Percentiles rank a stretch among this genome's conserved stretches.
These are phyloP conservation scores for Serinus canaria DNA, from an alignment of 2,113 vertebrate genomes.

Conservation along the genomic window DNA sequence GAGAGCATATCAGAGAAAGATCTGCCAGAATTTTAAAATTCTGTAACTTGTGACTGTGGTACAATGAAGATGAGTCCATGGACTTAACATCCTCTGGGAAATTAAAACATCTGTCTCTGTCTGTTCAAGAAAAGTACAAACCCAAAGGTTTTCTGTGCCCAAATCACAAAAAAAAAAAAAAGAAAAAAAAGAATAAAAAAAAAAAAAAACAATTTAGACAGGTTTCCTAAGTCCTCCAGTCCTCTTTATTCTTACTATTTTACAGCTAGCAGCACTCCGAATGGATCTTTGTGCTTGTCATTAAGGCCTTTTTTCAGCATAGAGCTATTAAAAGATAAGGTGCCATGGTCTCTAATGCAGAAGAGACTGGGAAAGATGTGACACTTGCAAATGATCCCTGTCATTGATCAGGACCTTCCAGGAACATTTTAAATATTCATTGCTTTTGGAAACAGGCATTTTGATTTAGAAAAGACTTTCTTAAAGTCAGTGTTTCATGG, in stretches of 20 bases:
- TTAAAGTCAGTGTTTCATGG: neutral
- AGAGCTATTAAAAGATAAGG: neutral
- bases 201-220: neutral
- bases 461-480: neutral
- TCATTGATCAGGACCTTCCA: neutral
- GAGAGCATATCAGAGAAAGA: neutral
- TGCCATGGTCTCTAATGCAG: neutral
- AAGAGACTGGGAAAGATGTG: neutral
- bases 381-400: neutral
- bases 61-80: neutral
- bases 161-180: neutral
- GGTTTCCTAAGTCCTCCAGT: neutral
- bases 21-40: neutral
- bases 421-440: neutral
- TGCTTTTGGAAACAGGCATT: neutral
- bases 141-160: neutral
- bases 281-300: neutral
- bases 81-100: neutral
- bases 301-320: neutral
- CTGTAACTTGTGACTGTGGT: neutral
- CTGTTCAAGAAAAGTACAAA: neutral
- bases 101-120: neutral
- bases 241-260: neutral
- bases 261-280: neutral
- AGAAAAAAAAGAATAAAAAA: fast-evolving